Evolutionary conservation across 2,888 invertebrate species (phyloP), one percentile per base, ranked within the genome.

Genomic region (Drosophila limbata): DNA sequence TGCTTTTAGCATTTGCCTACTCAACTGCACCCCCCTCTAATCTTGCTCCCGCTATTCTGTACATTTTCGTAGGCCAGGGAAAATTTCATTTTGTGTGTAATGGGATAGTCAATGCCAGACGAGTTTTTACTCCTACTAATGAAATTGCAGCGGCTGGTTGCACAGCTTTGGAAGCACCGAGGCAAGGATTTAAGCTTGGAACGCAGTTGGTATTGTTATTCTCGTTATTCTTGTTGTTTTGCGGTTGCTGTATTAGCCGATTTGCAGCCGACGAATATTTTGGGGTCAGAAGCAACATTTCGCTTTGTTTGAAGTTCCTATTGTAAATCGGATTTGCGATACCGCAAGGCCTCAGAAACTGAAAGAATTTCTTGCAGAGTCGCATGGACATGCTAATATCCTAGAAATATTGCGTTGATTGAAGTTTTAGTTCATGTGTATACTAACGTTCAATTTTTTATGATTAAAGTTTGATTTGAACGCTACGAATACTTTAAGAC

Each of bases 141-240:
- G 77, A 68, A 76, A 76, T 77, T 72, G 72, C 77, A 72, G 39
- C 61, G 57, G 25, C 51, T 62, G 37, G 65, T 40, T 57, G 42
- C 57, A 62, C 61, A 74, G 70, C 50, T 67, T 44, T 39, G 50
- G 35, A 5, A 33, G 42, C 53, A 45, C 17, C 28, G 19, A 31
- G 55, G 39, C 15, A 52, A 33, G 33, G 63, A 56, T 39, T 65
- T 44, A 53, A 57, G 61, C 57, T 39, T 21, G 28, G 17, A 21
- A 42, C 8, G 13, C 39, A 57, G 61, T 50, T 59, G 44, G 28
- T 65, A 11, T 31, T 61, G 35, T 50, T 63, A 8, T 48, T 37
- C 3, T 42, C 19, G 37, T 52, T 25, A 25, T 25, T 53, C 17
- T 19, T 15, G 31, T 48, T 55, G 11, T 55, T 40, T 42, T 59